Evolutionary conservation across 2,113 vertebrate species (phyloP), one percentile per base, ranked within the genome.

Genomic region (Ammospiza nelsoni): DNA sequence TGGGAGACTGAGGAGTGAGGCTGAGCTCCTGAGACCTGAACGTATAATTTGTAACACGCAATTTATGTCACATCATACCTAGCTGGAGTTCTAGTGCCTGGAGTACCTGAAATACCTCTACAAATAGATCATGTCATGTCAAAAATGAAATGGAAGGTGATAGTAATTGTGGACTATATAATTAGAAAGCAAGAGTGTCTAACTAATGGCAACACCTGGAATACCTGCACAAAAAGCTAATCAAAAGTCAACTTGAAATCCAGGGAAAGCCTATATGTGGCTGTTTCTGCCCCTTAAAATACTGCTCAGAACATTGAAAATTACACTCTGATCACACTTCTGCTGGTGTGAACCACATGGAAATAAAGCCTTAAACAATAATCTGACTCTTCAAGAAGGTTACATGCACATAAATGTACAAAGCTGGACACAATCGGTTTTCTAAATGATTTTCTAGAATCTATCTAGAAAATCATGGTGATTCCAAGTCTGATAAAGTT

Each of bases 121-220:
- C 84, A 84, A 91, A 96, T 95, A 94, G 94, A 94, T 89, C 81
- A 9, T 91, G 93, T 95, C 89, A 76, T 48, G 81, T 94, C 91
- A 95, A 87, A 95, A 96, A 87, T 66, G n/a, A 91, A 97, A 84
- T 95, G 77, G 81, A 95, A 95, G 74, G 91, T 94, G 91, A 95
- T 96, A 94, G 91, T 95, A 94, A 95, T 95, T 89, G 87, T 87
- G 93, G 84, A 62, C 81, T 95, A 29, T 73, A 72, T 96, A 95
- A 97, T 97, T 95, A 94, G 89, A 94, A 94, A 75, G 96, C 66
- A 74, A 90, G 83, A 84, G 62, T 87, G 74, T 92, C 68, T 81
- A 39, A 63, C 79, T 94, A 84, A 81, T 67, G 89, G 65, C 79
- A 93, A 67, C 92, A 96, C 76, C 91, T 93, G 91, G 68, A 91